A percentile compares a stretch with the other conserved stretches of the same genome.
Conservation (phyloP, 2,797 vertebrate genomes). For the Sebastes oblongus region DNA sequence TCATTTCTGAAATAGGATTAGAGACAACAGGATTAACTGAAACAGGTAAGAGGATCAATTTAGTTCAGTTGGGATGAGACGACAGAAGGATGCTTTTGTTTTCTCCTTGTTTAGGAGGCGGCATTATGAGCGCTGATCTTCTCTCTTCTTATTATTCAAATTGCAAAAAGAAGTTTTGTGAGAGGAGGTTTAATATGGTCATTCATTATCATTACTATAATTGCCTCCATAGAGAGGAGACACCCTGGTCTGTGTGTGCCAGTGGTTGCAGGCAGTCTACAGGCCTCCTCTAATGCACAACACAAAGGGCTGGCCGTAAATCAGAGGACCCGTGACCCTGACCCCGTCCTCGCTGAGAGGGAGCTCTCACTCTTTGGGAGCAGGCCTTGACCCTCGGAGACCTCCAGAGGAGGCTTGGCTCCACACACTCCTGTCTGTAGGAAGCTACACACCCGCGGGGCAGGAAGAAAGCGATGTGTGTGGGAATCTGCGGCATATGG, state of each 20-base stretch:
- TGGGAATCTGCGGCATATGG: slow-evolving; percentile 83
- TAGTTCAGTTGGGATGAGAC: slow-evolving; percentile 60
- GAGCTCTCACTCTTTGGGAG: slow-evolving; percentile 69
- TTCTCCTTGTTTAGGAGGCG: slow-evolving; percentile 38
- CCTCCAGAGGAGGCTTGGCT: slow-evolving; percentile 70
- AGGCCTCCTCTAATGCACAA: slow-evolving; percentile 49
- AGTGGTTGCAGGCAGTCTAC: slow-evolving; percentile 44
- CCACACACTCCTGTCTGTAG: slow-evolving; percentile 68
- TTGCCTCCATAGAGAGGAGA: slow-evolving; percentile 67
- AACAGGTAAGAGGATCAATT: slow-evolving; percentile 78
- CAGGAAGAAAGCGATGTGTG: slow-evolving; percentile 72
- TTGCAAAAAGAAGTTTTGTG: slow-evolving; percentile 42
- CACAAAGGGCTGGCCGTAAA: slow-evolving; percentile 77
- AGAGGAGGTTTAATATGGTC: slow-evolving; percentile 60
- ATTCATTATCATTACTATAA: slow-evolving; percentile 75
- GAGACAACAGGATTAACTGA: slow-evolving; percentile 72
- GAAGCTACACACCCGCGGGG: slow-evolving; percentile 61
- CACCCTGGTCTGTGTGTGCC: slow-evolving; percentile 54
- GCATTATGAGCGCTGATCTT: slow-evolving; percentile 43
- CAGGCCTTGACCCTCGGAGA: slow-evolving; percentile 77
- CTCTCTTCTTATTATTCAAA: slow-evolving; percentile 53
- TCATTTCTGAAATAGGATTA: slow-evolving; percentile 70
- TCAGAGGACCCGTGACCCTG: slow-evolving; percentile 77
- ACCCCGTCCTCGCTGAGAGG: slow-evolving; percentile 68
- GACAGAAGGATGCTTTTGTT: slow-evolving; percentile 72